These are phyloP conservation scores for Mesorhabditis spiculigera DNA, from an alignment of 2,888 invertebrate genomes.

Conservation along the genomic window DNA sequence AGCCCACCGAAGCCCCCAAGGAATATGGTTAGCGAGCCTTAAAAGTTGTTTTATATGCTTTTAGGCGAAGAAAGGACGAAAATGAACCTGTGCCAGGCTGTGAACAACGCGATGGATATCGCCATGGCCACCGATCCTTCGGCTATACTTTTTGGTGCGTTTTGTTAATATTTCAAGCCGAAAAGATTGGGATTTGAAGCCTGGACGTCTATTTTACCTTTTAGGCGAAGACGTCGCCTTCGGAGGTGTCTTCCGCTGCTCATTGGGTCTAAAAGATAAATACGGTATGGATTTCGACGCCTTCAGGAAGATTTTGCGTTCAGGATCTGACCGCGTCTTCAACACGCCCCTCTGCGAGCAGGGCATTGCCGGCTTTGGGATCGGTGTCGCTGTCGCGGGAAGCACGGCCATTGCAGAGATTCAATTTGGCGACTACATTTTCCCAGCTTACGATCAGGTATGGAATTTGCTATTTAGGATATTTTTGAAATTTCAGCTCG, in stretches of 20 bases:
- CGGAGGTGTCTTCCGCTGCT: conserved; percentile 95
- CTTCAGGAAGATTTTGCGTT: conserved; percentile 12
- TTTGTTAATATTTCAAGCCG: background rate
- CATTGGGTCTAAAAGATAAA: conserved; percentile 84
- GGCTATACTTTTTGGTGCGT: conserved; percentile 73
- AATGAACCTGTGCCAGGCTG: conserved; percentile 88
- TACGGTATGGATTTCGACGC: conserved; percentile 10
- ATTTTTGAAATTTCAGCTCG: conserved; percentile 58
- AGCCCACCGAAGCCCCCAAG: conserved; percentile 28
- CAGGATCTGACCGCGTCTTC: conserved; percentile 79
- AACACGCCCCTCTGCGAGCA: conserved; percentile 95
- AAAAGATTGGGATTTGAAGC: too few relatives aligned
- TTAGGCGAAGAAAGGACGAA: conserved; percentile 59
- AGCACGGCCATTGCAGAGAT: conserved; percentile 95
- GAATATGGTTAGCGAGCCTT: background rate
- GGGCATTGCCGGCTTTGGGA: conserved; percentile 94
- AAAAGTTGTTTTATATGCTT: conserved; percentile 13
- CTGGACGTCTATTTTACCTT: conserved; percentile 6
- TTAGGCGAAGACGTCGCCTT: conserved; percentile 93
- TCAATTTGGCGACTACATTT: conserved; percentile 98
- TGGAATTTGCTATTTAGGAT: too few relatives aligned
- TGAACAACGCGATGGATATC: conserved; percentile 86
- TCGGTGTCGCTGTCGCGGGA: conserved; percentile 78
- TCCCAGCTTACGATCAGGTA: conserved; percentile 96
- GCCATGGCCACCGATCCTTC: conserved; percentile 76